Base-by-base conservation (phyloP, 2,797 vertebrate genomes). In the Spinus pinus region DNA sequence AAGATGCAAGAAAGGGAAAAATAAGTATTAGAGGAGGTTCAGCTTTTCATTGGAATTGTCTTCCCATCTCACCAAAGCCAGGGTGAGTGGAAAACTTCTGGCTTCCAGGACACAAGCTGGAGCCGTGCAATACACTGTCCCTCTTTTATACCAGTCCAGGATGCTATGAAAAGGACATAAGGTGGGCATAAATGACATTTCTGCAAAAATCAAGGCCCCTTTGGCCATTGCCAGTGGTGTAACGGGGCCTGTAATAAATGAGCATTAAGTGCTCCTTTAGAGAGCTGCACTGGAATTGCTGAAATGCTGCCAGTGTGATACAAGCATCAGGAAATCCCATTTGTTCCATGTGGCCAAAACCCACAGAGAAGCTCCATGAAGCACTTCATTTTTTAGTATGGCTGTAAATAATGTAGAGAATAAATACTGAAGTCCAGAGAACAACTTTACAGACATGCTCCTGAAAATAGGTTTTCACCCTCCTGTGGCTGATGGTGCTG, bases 331-430 rank as follows among this genome's bases (percentile, higher is more conserved):
- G 96, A 95, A 96, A 95, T 92, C 22, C 1, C 88, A 71, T 95
- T 90, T 95, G 44, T 94, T 94, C 95, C 85, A 35, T 14, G 88
- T 73, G 86, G 83, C 86, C 93, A 84, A 88, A 95, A 82, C 83
- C 70, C 90, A 78, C 47, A 54, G 78, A 87, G 91, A 95, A 88
- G 53, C 70, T 93, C 93, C 64, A 44, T 15, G 30, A 46, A 96
- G 58, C 84, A 41, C 81, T 79, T 85, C 23, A 28, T 85, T 93
- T 94, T 75, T 80, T 33, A 90, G 46, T 39, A 51, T 46, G 64
- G 24, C 80, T 66, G 88, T 88, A 95, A 95, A 94, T 88, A 80
- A 81, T 0, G 3, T 28, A 28, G 51, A 74, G 74, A 75, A 86
- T 69, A 33, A 82, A 86, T 65, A 37, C 14, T 35, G 22, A 84